phyloP scores from a whole-genome alignment of 2,797 vertebrate genomes.

The Jordanella pulchra region DNA sequence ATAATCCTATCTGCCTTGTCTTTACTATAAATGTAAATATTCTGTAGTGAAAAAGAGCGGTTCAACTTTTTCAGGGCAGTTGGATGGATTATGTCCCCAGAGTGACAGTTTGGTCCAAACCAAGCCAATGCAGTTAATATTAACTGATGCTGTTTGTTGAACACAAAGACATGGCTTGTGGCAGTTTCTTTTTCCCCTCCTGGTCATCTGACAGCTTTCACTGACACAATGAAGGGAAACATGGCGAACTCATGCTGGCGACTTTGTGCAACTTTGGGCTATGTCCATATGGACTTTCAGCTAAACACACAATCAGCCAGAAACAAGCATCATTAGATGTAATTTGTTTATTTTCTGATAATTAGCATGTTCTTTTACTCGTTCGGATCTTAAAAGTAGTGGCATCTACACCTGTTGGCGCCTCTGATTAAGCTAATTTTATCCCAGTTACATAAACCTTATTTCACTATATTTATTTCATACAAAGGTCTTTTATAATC shows the following conservation, averaged over 20 bases:
- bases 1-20: background rate
- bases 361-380: background rate
- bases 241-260: slow-evolving; percentile 1
- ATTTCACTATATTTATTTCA: no score
- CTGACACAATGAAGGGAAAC: slow-evolving; percentile 4
- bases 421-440: background rate
- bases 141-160: background rate
- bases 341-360: background rate
- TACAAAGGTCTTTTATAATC: no score
- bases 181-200: background rate
- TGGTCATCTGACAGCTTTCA: background rate
- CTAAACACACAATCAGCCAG: background rate
- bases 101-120: background rate
- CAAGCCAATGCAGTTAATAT: background rate
- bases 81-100: background rate
- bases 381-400: background rate
- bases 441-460: no score
- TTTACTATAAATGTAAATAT: background rate
- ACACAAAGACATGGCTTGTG: slow-evolving; percentile 3
- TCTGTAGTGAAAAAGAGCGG: background rate
- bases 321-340: background rate
- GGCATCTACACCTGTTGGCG: background rate
- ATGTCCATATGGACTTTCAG: background rate
- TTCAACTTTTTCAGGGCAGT: background rate
- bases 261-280: slow-evolving; percentile 2